phyloP scores from a whole-genome alignment of 2,888 invertebrate genomes.

The Macropis europaea region DNA sequence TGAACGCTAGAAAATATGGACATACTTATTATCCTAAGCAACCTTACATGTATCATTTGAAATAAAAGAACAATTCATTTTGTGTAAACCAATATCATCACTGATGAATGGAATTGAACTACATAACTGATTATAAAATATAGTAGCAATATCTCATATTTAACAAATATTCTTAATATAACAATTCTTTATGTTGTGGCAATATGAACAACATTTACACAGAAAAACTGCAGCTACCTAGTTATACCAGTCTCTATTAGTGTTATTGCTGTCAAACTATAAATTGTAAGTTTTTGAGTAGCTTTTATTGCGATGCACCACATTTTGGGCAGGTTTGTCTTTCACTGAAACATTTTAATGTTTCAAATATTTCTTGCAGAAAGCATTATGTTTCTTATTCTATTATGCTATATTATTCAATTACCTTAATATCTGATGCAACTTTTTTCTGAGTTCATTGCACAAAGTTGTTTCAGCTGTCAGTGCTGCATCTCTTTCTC shows the following conservation, averaged over 20 bases:
- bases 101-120: background rate
- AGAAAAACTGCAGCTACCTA: constrained; percentile 6
- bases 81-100: constrained; percentile 4
- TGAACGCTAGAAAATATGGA: constrained; percentile 28
- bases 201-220: background rate
- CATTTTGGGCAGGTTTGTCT: constrained; percentile 72
- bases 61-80: constrained; percentile 4
- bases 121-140: constrained; percentile 11
- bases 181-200: background rate
- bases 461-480: constrained; percentile 71
- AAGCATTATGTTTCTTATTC: background rate
- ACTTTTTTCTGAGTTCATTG: constrained; percentile 72
- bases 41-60: constrained; percentile 18
- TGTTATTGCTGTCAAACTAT: background rate
- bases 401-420: constrained; percentile 3
- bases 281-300: background rate
- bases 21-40: constrained; percentile 43
- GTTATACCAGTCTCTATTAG: constrained; percentile 15
- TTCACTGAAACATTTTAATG: constrained; percentile 66
- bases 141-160: background rate
- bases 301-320: constrained; percentile 58
- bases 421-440: constrained; percentile 73
- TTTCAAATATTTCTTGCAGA: constrained; percentile 9
- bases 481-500: constrained; percentile 85
- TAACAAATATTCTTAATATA: constrained; percentile 11